Base-by-base conservation (phyloP, 2,888 invertebrate genomes). In the Lordiphosa fenestrarum region DNA sequence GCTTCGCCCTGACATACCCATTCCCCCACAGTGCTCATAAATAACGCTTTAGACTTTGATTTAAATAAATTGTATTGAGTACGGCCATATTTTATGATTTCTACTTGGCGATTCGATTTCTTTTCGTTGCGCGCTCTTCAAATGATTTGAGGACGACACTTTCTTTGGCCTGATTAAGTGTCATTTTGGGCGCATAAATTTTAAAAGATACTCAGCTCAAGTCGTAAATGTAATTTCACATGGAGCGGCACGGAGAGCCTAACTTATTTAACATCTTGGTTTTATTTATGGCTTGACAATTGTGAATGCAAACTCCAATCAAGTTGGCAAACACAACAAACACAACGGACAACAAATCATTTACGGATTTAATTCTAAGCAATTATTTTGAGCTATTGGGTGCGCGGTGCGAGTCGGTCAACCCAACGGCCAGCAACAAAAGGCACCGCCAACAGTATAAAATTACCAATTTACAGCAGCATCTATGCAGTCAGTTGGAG, bases 21-120 rank as follows among this genome's bases (percentile, higher is more conserved):
- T 53, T 54, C 40, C 47, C 53, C 33, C 66, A 54, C 52, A 37
- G 65, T 67, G 72, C 78, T 78, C 85, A 81, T 86, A 87, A 86
- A 87, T 86, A 85, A 88, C 85, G 78, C 73, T 87, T 86, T 87
- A 82, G 84, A 84, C 84, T 87, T 86, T 87, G 77, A 86, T 88
- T 85, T 86, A 87, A 87, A 87, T 87, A 87, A 87, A 86, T 88
- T 87, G 86, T 86, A 73, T 86, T 72, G 69, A 72, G 68, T 78
- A 84, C 71, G 68, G 76, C 76, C 66, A 84, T 87, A 87, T 84
- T 73, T 81, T 85, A 81, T 85, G 83, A 81, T 81, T 81, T 81
- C 61, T 64, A 74, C 66, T 62, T 81, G 56, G 65, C 40, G 65
- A 60, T 60, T 63, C 48, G 33, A 55, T 69, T 85, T 74, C 44